Evolutionary conservation across 2,113 vertebrate species (phyloP), one percentile per base, ranked within the genome.

Genomic region (Platanista minor): DNA sequence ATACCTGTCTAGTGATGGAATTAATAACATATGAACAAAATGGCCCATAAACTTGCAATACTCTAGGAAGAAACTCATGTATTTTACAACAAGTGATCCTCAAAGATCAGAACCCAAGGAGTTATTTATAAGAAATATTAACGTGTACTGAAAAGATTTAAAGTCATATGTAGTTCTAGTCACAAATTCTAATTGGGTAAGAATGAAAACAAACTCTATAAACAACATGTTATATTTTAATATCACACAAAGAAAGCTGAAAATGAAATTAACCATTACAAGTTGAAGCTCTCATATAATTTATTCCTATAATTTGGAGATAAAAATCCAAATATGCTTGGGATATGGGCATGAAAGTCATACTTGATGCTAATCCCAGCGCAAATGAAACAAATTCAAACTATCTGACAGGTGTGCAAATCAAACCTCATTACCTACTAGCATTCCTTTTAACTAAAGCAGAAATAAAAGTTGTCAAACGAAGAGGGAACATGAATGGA

Each of bases 321-420:
- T 84, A 75, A 91, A 87, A 91, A 95, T 78, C 61, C 77, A 91
- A 93, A 46, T 46, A 78, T 66, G 31, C 27, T 88, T 52, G 84
- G 46, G 29, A 82, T n/a, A 75, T 29, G 43, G 15, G 52, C 31
- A 77, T 39, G 54, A 81, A 87, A 91, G 91, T 54, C 83, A 91
- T 77, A 74, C 29, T 75, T 33, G 83, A 86, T 72, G 31, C 29
- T 74, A 86, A 93, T 27, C 20, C 10, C 12, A 41, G 39, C 0
- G 17, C 61, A 91, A 91, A 97, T 52, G 33, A 72, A 97, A 84
- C 69, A 91, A 87, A 33, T 83, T 84, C 67, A 84, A 85, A 72
- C 52, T 66, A 69, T 17, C 71, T 54, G 72, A 74, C 49, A 95
- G 49, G 29, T 61, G 12, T 90, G 18, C 4, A 80, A 92, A 78